phyloP scores from a whole-genome alignment of 2,888 invertebrate species.

The Dryocosmus kuriphilus region DNA sequence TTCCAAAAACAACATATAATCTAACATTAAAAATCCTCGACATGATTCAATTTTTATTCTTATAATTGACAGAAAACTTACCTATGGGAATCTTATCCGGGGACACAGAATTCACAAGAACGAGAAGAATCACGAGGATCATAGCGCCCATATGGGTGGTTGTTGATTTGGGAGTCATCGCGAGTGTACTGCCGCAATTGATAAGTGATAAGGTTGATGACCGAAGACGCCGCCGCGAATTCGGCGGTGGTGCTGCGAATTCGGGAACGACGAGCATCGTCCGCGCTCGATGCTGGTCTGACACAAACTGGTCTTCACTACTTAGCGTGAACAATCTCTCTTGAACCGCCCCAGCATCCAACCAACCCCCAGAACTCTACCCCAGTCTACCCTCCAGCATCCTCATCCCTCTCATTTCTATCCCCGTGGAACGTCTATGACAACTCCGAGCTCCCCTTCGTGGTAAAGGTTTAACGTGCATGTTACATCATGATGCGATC shows the following conservation, averaged over 20 bases:
- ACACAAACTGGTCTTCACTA: slow-evolving; percentile 74
- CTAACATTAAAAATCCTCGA: too few relatives aligned
- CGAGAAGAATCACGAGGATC: slow-evolving; percentile 50
- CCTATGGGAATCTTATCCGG: slow-evolving; percentile 70
- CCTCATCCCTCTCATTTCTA: slow-evolving; percentile 44
- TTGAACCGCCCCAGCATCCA: slow-evolving; percentile 70
- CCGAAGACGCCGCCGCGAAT: slow-evolving; percentile 52
- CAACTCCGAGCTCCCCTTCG: slow-evolving; percentile 46
- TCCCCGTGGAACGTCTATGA: slow-evolving; percentile 44
- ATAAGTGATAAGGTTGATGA: slow-evolving; percentile 5
- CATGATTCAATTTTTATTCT: neutral
- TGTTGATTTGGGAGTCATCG: slow-evolving; percentile 47
- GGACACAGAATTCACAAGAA: slow-evolving; percentile 61
- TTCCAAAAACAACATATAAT: neutral
- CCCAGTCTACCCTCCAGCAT: slow-evolving; percentile 46
- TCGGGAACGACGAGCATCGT: slow-evolving; percentile 67
- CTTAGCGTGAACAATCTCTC: slow-evolving; percentile 70
- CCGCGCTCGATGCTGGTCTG: slow-evolving; percentile 74
- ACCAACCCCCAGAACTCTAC: slow-evolving; percentile 55
- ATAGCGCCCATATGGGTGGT: slow-evolving; percentile 45
- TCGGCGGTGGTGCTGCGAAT: slow-evolving; percentile 47
- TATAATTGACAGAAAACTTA: slow-evolving; percentile 58
- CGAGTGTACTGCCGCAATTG: slow-evolving; percentile 24
- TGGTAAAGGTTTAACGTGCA: slow-evolving; percentile 67
- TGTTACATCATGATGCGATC: slow-evolving; percentile 66